phyloP scores from a whole-genome alignment of 2,113 vertebrate species.

The Brachionichthys hirsutus region DNA sequence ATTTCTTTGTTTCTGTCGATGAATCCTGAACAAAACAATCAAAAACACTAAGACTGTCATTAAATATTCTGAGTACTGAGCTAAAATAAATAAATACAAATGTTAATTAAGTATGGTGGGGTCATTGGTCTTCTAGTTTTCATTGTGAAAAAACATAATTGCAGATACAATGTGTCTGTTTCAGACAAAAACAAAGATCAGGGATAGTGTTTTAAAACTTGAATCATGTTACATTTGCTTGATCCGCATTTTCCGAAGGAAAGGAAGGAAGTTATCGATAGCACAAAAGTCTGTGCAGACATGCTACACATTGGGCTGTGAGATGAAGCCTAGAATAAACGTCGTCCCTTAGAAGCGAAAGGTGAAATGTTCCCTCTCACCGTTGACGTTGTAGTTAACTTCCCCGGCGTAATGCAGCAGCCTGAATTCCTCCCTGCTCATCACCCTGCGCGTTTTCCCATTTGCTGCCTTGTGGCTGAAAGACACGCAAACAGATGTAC shows the following conservation, averaged over 20 bases:
- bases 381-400: conserved; percentile 92
- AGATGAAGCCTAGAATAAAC: not conserved
- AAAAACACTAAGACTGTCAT: conserved; percentile 1
- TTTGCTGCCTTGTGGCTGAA: conserved; percentile 93
- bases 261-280: too few relatives aligned
- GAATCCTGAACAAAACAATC: conserved; percentile 81
- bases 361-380: conserved; percentile 60
- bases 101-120: too few relatives aligned
- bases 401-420: conserved; percentile 95
- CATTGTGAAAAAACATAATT: too few relatives aligned
- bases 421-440: conserved; percentile 92
- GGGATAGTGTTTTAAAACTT: too few relatives aligned
- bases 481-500: not conserved
- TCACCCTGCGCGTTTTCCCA: conserved; percentile 88
- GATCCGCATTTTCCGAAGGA: too few relatives aligned
- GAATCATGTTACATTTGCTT: too few relatives aligned
- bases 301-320: not conserved
- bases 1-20: conserved; percentile 97
- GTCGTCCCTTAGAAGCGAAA: too few relatives aligned
- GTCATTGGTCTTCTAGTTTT: too few relatives aligned
- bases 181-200: too few relatives aligned
- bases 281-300: too few relatives aligned
- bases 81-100: too few relatives aligned
- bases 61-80: not conserved
- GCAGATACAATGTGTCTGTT: too few relatives aligned